Evolutionary conservation across 1,140 invertebrate species (phyloP), one percentile per base, ranked within the genome.

Genomic region (Eurosta solidaginis): DNA sequence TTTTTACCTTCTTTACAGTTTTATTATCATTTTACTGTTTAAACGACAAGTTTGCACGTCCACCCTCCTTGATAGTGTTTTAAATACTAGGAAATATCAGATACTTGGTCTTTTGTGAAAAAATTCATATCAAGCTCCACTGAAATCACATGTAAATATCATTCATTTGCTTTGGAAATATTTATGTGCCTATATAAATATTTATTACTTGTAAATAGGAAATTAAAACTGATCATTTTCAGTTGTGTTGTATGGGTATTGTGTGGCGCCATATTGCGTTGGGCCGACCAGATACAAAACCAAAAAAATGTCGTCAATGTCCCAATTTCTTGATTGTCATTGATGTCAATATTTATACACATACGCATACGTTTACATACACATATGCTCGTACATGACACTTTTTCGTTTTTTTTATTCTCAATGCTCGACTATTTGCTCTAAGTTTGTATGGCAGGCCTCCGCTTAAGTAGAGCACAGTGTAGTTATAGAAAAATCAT

Each of bases 401-500:
- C 20, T 10, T 20, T 27, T 25, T 27, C 50, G 22, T 27, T 29
- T 52, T 14, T 3, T 12, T 52, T 10, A 14, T 9, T 49, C 0
- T 5, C 12, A 17, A n/a, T n/a, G 7, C 10, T 7, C 45, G 12
- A 49, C n/a, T 10, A 49, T 10, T 17, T 10, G 45, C 1, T 27
- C 6, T 27, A n/a, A 12, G 25, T 54, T 10, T 27, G 25, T 54
- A 3, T 29, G 36, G 27, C 36, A n/a, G n/a, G 33, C 33, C 59
- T 59, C n/a, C n/a, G n/a, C 54, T 59, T 68, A 68, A 42, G 40
- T 17, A 6, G 33, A n/a, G n/a, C n/a, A n/a, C n/a, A n/a, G n/a
- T n/a, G n/a, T n/a, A n/a, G n/a, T n/a, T 20, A 33, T 68, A 40
- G 29, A 68, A 68, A 59, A 59, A 59, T 36, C 54, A 68, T 68